Evolutionary conservation across 1,140 invertebrate genomes (phyloP).

Genomic region (Oryctes rhinoceros): DNA sequence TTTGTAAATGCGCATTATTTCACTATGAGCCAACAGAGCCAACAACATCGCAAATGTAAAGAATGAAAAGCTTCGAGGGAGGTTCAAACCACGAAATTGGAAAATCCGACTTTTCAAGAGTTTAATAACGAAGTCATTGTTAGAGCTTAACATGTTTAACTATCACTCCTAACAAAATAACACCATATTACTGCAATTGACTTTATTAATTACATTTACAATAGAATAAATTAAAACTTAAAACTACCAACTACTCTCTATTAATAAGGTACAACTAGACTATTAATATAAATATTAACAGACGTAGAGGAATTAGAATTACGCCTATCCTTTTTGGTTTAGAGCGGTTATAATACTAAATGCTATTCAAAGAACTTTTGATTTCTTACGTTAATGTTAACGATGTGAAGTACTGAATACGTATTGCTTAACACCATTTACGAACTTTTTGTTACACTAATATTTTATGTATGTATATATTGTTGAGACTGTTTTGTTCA

Average conservation of each 20-base stretch:
- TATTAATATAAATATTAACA: not conserved
- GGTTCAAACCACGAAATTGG: too few species aligned
- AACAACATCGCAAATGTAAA: too few species aligned
- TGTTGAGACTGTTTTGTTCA: conserved; percentile 39
- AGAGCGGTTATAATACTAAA: conserved; percentile 11
- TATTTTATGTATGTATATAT: not conserved
- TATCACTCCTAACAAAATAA: not conserved
- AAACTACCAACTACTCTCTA: not conserved
- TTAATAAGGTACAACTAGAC: not conserved
- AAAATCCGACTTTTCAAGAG: too few species aligned
- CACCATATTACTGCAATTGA: not conserved
- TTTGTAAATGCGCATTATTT: too few species aligned
- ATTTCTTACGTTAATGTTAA: conserved; percentile 17
- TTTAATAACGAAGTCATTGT: too few species aligned
- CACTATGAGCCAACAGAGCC: too few species aligned
- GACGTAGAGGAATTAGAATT: not conserved
- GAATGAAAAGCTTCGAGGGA: too few species aligned
- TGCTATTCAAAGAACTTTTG: not conserved
- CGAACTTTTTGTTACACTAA: not conserved
- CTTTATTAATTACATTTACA: conserved; percentile 26
- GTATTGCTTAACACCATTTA: conserved; percentile 16
- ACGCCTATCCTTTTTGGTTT: not conserved
- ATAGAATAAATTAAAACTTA: conserved; percentile 34
- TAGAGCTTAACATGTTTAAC: too few species aligned
- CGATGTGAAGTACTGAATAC: not conserved